A percentile compares a stretch with the other conserved stretches of the same genome.
Conservation (phyloP, 2,888 invertebrate genomes). For the Boloria selene region DNA sequence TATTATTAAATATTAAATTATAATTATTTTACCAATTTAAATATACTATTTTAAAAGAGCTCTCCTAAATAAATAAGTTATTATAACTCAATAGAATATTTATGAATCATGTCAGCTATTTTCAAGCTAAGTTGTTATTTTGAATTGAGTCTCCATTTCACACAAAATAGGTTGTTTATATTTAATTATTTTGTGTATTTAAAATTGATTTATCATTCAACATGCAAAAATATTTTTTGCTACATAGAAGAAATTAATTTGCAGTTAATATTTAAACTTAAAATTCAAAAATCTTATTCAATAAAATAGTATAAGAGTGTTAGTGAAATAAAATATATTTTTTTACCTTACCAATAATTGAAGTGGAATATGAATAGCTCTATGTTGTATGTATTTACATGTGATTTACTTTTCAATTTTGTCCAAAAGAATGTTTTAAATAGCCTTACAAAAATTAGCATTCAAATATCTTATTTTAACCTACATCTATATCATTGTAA, state of each 20-base stretch:
- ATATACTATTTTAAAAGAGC: no score
- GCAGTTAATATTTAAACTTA: neutral
- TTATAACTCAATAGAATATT: no score
- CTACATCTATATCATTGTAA: constrained; percentile 6
- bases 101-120: neutral
- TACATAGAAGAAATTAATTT: neutral
- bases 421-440: constrained; percentile 7
- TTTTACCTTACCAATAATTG: constrained; percentile 17
- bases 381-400: constrained; percentile 20
- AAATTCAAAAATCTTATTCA: constrained; percentile 5
- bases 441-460: constrained; percentile 1
- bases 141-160: no score
- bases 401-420: constrained; percentile 17
- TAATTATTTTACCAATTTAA: no score
- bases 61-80: no score
- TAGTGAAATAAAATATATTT: constrained; percentile 21
- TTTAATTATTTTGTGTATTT: no score
- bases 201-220: no score
- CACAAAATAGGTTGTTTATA: no score
- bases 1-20: no score
- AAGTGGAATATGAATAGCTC: constrained; percentile 14
- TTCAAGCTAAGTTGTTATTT: no score
- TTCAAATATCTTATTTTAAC: constrained; percentile 11
- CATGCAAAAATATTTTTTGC: no score
- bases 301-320: constrained; percentile 16